These are phyloP conservation scores for Electrophaes corylata DNA, from an alignment of 2,888 invertebrate species.

Conservation along the genomic window DNA sequence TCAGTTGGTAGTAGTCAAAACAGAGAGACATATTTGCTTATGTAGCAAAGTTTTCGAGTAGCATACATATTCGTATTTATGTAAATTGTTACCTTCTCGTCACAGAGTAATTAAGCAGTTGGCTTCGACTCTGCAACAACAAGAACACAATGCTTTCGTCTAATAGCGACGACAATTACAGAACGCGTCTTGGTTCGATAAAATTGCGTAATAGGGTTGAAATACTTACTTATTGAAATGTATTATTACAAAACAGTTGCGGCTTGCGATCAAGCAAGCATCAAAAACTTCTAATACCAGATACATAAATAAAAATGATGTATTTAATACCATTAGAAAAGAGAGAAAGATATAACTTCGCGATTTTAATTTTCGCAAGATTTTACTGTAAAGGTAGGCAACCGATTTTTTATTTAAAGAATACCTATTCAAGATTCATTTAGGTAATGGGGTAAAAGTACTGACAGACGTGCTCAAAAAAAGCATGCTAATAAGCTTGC, in stretches of 20 bases:
- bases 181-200: conserved; percentile 11
- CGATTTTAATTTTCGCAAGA: no score
- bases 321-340: no score
- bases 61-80: not conserved
- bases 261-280: no score
- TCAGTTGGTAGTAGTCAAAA: not conserved
- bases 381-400: no score
- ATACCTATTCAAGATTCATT: no score
- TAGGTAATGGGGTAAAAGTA: no score
- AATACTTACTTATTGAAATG: not conserved
- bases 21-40: not conserved
- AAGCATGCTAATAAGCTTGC: no score
- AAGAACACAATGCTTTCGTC: conserved; percentile 15
- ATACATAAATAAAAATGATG: no score
- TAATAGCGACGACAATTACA: conserved; percentile 19
- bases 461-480: no score
- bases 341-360: no score
- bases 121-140: conserved; percentile 3
- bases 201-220: conserved; percentile 21
- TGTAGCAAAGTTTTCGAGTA: not conserved
- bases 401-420: no score
- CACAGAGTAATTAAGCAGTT: conserved; percentile 16
- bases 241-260: not conserved
- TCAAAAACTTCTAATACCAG: no score
- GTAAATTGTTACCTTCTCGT: not conserved